phyloP scores from a whole-genome alignment of 2,888 invertebrate genomes.

The Mesorhabditis belari region DNA sequence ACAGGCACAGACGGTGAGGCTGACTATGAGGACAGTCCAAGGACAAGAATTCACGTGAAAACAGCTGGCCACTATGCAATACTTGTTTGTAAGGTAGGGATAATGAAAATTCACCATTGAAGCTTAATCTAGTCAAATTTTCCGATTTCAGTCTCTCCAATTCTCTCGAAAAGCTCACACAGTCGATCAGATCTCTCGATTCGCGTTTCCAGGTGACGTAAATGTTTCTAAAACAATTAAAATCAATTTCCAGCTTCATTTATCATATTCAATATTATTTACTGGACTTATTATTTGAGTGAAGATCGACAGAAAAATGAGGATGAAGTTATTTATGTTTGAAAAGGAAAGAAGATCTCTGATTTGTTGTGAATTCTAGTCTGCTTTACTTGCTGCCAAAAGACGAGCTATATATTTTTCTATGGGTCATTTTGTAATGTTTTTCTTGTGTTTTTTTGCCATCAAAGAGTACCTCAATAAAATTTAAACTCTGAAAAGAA shows the following conservation, averaged over 20 bases:
- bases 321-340: too few species aligned
- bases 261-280: slow-evolving; percentile 36
- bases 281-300: slow-evolving; percentile 42
- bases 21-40: slow-evolving; percentile 25
- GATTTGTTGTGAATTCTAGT: too few species aligned
- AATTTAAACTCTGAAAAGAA: neutral
- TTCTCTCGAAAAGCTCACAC: slow-evolving; percentile 34
- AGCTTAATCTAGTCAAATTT: slow-evolving; percentile 5
- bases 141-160: slow-evolving; percentile 31
- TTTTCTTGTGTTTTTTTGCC: neutral
- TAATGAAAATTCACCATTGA: too few species aligned
- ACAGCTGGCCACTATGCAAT: neutral
- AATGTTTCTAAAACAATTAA: neutral
- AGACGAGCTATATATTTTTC: neutral
- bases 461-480: neutral
- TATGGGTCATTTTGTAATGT: neutral
- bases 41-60: neutral
- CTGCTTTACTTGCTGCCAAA: too few species aligned
- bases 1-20: neutral
- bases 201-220: slow-evolving; percentile 34
- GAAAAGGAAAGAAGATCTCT: too few species aligned
- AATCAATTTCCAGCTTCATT: slow-evolving; percentile 27
- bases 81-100: slow-evolving; percentile 2
- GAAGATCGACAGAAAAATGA: slow-evolving; percentile 3
- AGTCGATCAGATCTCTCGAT: slow-evolving; percentile 34